These are phyloP conservation scores for Calameuta filiformis DNA, from an alignment of 2,888 invertebrate species.

Conservation along the genomic window DNA sequence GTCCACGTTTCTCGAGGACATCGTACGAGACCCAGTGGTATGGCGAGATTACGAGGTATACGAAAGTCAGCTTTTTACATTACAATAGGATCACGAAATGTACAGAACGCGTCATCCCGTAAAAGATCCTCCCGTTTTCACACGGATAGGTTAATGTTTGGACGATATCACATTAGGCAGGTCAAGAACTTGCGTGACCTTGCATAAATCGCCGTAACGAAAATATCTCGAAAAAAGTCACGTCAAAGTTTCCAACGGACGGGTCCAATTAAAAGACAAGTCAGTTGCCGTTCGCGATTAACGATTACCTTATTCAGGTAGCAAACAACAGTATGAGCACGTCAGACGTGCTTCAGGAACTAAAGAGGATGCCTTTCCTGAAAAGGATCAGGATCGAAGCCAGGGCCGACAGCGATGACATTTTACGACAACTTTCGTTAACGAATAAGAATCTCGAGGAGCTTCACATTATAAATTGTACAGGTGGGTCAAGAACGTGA, in stretches of 20 bases:
- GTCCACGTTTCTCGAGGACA: slow-evolving; percentile 38
- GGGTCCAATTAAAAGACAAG: neutral
- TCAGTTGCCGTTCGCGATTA: neutral
- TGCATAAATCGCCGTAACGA: neutral
- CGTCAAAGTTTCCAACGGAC: neutral
- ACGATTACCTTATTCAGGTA: slow-evolving; percentile 32
- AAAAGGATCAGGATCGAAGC: slow-evolving; percentile 38
- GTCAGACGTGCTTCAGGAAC: slow-evolving; percentile 40
- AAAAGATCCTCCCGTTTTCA: neutral
- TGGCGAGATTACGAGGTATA: slow-evolving; percentile 52
- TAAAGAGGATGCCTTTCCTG: slow-evolving; percentile 49
- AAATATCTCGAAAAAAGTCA: neutral
- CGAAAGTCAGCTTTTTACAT: neutral
- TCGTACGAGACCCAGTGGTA: slow-evolving; percentile 40
- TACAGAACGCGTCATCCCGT: neutral
- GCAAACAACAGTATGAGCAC: slow-evolving; percentile 33
- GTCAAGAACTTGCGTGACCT: neutral
- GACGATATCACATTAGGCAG: neutral
- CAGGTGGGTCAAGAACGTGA: slow-evolving; percentile 26
- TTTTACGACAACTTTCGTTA: slow-evolving; percentile 49
- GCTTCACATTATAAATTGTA: slow-evolving; percentile 41
- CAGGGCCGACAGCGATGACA: slow-evolving; percentile 48
- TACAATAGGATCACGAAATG: neutral
- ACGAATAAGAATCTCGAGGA: slow-evolving; percentile 50
- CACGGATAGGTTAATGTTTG: neutral